Evolutionary conservation across 2,113 vertebrate genomes (phyloP).

Genomic region (Murina feae): DNA sequence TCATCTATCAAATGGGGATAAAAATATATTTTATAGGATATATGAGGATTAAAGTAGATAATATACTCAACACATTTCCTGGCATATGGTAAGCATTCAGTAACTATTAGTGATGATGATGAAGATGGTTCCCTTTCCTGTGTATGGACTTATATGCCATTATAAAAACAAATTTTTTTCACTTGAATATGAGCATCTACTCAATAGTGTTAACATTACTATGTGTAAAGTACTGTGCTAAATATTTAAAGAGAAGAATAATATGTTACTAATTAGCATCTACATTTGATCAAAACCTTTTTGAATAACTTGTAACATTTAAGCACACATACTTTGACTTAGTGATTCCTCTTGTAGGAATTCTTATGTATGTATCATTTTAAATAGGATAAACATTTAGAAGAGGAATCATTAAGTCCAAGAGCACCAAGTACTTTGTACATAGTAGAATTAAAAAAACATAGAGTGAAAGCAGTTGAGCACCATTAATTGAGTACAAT

Average conservation of each 20-base stretch:
- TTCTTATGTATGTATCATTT: slow-evolving; percentile 9
- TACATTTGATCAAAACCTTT: slow-evolving; percentile 28
- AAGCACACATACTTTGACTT: neutral
- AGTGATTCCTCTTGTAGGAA: neutral
- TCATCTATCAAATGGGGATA: neutral
- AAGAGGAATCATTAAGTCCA: neutral
- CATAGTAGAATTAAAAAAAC: neutral
- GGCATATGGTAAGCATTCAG: neutral
- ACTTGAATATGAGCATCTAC: neutral
- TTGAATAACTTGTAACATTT: slow-evolving; percentile 5
- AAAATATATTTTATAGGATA: neutral
- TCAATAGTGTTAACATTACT: slow-evolving; percentile 11
- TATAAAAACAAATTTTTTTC: neutral
- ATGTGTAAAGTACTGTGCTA: neutral
- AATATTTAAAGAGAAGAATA: neutral
- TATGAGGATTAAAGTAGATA: neutral
- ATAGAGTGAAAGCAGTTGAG: neutral
- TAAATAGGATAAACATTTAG: slow-evolving; percentile 13
- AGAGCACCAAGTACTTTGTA: neutral
- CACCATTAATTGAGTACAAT: neutral
- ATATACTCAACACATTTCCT: neutral
- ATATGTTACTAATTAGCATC: neutral
- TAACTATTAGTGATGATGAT: neutral
- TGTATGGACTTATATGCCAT: neutral
- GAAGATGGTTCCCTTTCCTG: neutral